A percentile compares a stretch with the other conserved stretches of the same genome.
Conservation (phyloP, 2,888 invertebrate species). For the Tricholauxania praeusta region DNA sequence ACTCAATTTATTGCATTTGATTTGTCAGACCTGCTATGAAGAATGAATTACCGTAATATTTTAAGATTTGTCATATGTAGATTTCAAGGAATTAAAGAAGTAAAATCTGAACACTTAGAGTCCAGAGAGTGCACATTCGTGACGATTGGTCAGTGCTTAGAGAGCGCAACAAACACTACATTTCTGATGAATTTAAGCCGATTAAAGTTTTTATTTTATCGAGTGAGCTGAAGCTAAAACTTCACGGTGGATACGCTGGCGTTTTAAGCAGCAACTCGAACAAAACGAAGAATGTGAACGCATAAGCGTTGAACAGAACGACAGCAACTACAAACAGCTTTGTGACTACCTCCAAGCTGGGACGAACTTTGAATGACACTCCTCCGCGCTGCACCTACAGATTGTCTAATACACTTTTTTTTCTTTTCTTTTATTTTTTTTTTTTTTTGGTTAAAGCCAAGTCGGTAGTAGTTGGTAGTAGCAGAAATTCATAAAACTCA, state of each 20-base stretch:
- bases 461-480: not conserved
- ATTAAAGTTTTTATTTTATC: constrained; percentile 21
- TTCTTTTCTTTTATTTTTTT: too few relatives aligned
- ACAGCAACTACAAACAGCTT: not conserved
- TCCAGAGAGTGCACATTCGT: too few relatives aligned
- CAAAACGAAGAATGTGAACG: not conserved
- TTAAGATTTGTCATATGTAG: not conserved
- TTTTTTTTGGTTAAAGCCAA: not conserved
- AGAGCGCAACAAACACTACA: not conserved
- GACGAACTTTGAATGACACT: constrained; percentile 1
- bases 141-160: too few relatives aligned
- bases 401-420: not conserved
- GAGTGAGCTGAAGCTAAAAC: not conserved
- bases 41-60: not conserved
- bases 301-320: not conserved
- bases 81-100: too few relatives aligned
- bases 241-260: not conserved
- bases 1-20: not conserved
- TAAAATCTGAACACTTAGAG: too few relatives aligned
- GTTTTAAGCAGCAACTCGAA: not conserved
- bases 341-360: not conserved
- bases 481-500: constrained; percentile 1
- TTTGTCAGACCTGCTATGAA: not conserved
- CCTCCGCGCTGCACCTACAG: constrained; percentile 7
- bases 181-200: constrained; percentile 20